These are phyloP conservation scores for Pomatorhinus ruficollis DNA, from an alignment of 2,113 vertebrate genomes.

Conservation along the genomic window DNA sequence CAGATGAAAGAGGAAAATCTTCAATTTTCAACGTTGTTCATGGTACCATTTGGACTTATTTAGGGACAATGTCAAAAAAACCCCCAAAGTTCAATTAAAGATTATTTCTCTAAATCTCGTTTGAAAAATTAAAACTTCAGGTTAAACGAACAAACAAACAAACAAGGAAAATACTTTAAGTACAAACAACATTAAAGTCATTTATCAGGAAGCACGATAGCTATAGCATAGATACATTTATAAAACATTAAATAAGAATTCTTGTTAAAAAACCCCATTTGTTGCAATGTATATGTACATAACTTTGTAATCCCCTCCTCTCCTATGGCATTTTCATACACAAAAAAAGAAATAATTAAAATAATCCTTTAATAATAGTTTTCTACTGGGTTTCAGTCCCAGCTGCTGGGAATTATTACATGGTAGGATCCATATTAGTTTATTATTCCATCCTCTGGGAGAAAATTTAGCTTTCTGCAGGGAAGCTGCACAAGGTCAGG, in stretches of 20 bases:
- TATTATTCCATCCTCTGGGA: not conserved
- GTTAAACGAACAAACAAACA: not conserved
- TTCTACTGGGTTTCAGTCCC: not conserved
- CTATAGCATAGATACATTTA: not conserved
- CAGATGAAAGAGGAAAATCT: not conserved
- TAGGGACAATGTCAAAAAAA: not conserved
- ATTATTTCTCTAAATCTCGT: not conserved
- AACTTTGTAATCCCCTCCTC: not conserved
- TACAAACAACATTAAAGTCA: not conserved
- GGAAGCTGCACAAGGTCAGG: not conserved
- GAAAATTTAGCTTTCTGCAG: not conserved
- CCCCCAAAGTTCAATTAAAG: accelerated
- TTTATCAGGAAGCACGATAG: not conserved
- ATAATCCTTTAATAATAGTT: not conserved
- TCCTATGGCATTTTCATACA: not conserved
- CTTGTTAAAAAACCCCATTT: not conserved
- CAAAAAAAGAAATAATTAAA: not conserved
- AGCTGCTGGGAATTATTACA: not conserved
- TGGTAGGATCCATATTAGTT: not conserved
- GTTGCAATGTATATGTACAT: not conserved
- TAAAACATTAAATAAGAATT: not conserved
- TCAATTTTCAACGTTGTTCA: not conserved
- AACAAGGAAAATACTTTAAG: not conserved
- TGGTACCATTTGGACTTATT: not conserved
- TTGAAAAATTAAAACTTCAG: not conserved